Percentiles rank a stretch among this genome's conserved stretches.
phyloP scores from a whole-genome alignment of 2,797 vertebrate genomes.

The Coranthus polyacanthus region DNA sequence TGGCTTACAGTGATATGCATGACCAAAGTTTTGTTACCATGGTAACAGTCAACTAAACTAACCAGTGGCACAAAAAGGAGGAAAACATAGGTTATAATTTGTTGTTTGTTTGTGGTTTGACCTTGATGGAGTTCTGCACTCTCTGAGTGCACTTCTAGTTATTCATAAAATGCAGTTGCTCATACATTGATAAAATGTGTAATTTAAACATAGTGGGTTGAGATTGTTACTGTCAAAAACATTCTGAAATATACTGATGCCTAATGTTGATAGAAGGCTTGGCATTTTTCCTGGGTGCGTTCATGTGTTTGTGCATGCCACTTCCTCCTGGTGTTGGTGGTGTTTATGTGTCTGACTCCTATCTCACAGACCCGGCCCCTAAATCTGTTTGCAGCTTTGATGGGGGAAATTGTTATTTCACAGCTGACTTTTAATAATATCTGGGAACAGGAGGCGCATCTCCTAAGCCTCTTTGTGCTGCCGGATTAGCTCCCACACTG shows the following conservation, averaged over 20 bases:
- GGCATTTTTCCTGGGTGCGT: conserved; percentile 14
- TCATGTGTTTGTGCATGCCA: conserved; percentile 33
- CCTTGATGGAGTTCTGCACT: too few species aligned
- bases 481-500: conserved; percentile 84
- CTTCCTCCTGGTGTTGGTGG: conserved; percentile 17
- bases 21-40: too few species aligned
- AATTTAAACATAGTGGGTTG: too few species aligned
- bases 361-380: conserved; percentile 61
- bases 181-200: too few species aligned
- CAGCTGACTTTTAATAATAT: conserved; percentile 85
- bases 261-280: conserved; percentile 32
- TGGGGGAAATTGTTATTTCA: conserved; percentile 83
- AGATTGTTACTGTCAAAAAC: conserved; percentile 16
- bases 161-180: too few species aligned
- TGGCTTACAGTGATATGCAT: too few species aligned
- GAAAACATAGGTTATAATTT: too few species aligned
- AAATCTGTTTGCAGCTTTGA: conserved; percentile 76
- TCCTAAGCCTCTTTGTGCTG: conserved; percentile 85
- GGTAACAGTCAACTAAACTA: too few species aligned
- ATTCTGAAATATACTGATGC: conserved; percentile 10
- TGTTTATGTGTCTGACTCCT: conserved; percentile 56
- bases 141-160: too few species aligned
- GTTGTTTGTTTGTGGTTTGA: too few species aligned
- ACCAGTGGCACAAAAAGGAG: too few species aligned
- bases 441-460: conserved; percentile 82